Evolutionary conservation across 2,888 invertebrate genomes (phyloP).

Genomic region (Hymenopus coronatus): DNA sequence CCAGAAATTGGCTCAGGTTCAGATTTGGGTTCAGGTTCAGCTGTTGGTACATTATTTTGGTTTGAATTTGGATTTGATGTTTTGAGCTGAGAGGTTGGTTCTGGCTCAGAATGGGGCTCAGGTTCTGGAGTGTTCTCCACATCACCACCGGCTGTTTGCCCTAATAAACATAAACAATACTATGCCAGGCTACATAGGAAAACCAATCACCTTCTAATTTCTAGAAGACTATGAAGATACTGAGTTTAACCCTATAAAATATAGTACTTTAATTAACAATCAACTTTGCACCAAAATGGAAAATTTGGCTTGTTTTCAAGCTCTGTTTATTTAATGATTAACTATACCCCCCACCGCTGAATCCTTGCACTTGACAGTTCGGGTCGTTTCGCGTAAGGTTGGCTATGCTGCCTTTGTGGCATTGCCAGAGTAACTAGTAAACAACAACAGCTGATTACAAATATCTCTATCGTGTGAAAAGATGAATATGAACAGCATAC

Average conservation of each 20-base stretch:
- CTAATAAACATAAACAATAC: constrained; percentile 22
- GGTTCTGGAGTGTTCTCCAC: constrained; percentile 40
- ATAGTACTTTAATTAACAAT: background rate
- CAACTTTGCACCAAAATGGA: background rate
- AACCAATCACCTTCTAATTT: constrained; percentile 19
- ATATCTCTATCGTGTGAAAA: no score
- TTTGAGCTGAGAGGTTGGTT: constrained; percentile 36
- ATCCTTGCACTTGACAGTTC: no score
- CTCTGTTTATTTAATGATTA: background rate
- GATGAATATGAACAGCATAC: no score
- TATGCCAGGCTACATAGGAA: constrained; percentile 18
- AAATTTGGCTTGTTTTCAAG: background rate
- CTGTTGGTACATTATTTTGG: constrained; percentile 47
- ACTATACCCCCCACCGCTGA: no score
- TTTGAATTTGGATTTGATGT: constrained; percentile 46
- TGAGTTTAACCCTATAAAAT: background rate
- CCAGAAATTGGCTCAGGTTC: constrained; percentile 47
- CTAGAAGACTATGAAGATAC: background rate
- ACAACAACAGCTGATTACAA: no score
- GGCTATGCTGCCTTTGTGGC: no score
- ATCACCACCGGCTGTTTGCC: constrained; percentile 40
- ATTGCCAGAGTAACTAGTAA: no score
- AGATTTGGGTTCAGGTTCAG: constrained; percentile 43
- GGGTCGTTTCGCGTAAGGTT: no score
- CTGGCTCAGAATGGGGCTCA: constrained; percentile 40